Base-by-base conservation (phyloP, 1,140 invertebrate genomes). In the Phortica variegata region DNA sequence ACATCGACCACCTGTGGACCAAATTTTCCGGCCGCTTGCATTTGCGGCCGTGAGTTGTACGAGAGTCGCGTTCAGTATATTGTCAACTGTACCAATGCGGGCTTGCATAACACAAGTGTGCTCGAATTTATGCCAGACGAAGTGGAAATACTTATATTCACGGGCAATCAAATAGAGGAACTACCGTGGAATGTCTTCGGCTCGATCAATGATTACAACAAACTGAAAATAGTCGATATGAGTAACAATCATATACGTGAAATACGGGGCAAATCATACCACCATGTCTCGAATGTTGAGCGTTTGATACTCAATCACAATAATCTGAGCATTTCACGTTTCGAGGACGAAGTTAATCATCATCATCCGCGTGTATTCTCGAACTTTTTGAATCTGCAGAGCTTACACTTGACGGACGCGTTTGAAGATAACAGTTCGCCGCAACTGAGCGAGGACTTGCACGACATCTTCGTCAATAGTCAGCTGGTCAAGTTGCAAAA, bases 251-350 rank as follows among this genome's bases (percentile, higher is more conserved):
- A 81, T 10, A 90, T 91, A n/a, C 68, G 79, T 37, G 83, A 85
- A 48, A 90, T 91, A 43, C 81, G 82, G 56, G 89, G 89, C 1
- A 88, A 89, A 73, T 79, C 86, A 3, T 91, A 87, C 70, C 88
- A 90, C 60, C 85, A 85, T 61, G 88, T 91, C 1, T 79, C 79
- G 32, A 82, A 80, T 40, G 88, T 91, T 0, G 79, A 86, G 62
- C 78, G 84, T n/a, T 74, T 91, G 2, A 84, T 88, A 51, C 76
- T 91, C 4, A 87, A 89, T 61, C 84, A 89, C 60, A 91, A 91
- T 61, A 77, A 88, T 49, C 66, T 90, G 2, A 81, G 83, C 2
- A 84, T 87, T 37, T 80, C 81, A 0, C 61, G 68, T 2, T 63
- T 82, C 13, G 79, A 83, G 2, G 79, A 82, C 16, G 79, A 78